phyloP scores from a whole-genome alignment of 2,113 vertebrate genomes.

The Vicugna pacos region DNA sequence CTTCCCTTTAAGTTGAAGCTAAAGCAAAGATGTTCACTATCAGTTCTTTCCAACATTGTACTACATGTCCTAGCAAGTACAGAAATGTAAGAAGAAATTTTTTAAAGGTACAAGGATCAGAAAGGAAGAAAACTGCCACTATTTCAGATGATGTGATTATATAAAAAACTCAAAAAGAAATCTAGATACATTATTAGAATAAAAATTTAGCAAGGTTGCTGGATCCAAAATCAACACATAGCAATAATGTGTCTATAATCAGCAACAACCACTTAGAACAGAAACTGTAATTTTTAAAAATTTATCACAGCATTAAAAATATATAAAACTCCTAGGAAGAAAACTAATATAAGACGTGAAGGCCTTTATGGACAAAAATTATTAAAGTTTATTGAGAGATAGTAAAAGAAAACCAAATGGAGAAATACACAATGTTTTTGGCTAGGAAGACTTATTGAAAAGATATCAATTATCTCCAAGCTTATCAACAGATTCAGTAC shows the following conservation, averaged over 20 bases:
- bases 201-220: not conserved
- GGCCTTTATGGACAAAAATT: constrained; percentile 44
- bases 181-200: not conserved
- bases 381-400: constrained; percentile 67
- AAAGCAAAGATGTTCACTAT: not conserved
- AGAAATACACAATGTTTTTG: constrained; percentile 38
- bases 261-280: not conserved
- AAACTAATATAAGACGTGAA: constrained; percentile 65
- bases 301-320: constrained; percentile 35
- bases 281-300: constrained; percentile 44
- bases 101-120: not conserved
- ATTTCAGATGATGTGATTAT: not conserved
- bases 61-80: not conserved
- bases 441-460: constrained; percentile 48
- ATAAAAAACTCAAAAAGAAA: constrained; percentile 15
- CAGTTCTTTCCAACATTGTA: not conserved
- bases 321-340: constrained; percentile 41
- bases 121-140: constrained; percentile 22
- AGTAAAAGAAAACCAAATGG: constrained; percentile 27
- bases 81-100: not conserved
- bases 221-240: constrained; percentile 5
- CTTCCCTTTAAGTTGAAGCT: not conserved
- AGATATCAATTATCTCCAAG: constrained; percentile 8
- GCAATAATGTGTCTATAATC: not conserved
- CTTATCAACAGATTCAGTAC: constrained; percentile 33